These are phyloP conservation scores for Mesitornis unicolor DNA, from an alignment of 2,113 vertebrate species.

Conservation along the genomic window DNA sequence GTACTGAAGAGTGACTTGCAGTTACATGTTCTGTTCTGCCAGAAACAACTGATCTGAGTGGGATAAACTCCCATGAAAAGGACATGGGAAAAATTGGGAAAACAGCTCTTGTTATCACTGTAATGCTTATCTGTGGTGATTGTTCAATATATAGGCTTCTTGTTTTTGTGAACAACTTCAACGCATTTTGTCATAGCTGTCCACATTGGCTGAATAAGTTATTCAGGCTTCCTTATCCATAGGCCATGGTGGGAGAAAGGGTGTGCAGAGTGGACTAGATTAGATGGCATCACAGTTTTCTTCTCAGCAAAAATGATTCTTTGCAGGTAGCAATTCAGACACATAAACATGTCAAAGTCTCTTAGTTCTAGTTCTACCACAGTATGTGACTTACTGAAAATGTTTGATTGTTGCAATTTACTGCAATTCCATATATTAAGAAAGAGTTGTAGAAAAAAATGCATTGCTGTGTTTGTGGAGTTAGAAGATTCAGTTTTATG, in stretches of 20 bases:
- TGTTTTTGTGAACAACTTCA: not conserved
- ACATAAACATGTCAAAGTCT: fast-evolving
- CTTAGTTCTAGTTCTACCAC: not conserved
- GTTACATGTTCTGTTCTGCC: not conserved
- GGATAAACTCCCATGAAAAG: not conserved
- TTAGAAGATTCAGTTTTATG: not conserved
- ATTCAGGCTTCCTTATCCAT: not conserved
- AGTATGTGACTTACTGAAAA: not conserved
- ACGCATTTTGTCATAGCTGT: not conserved
- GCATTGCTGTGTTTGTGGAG: not conserved
- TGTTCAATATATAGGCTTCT: not conserved
- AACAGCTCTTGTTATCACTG: not conserved
- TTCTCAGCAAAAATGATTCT: not conserved
- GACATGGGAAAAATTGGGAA: not conserved
- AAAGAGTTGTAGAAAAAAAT: not conserved
- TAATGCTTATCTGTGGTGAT: not conserved
- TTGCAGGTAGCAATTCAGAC: not conserved
- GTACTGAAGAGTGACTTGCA: not conserved
- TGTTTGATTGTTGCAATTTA: not conserved
- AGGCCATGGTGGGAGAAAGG: not conserved
- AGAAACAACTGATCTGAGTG: not conserved
- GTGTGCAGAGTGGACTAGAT: not conserved
- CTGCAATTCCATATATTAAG: not conserved
- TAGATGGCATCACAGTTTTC: not conserved
- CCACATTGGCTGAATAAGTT: not conserved